Evolutionary conservation across 1,140 invertebrate genomes (phyloP).

Genomic region (Himalopsyche phryganea): DNA sequence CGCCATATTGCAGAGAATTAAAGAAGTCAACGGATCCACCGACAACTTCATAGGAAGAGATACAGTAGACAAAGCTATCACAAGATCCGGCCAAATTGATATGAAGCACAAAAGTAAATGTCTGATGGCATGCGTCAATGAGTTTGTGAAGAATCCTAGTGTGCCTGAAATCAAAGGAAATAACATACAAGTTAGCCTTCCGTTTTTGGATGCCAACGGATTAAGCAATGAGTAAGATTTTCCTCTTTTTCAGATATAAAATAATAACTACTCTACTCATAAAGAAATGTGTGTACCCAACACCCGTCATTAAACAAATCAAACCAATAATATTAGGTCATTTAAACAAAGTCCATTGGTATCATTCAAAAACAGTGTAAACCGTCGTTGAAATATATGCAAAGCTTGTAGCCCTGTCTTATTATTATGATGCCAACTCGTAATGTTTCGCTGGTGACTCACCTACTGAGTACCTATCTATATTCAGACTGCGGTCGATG

Average conservation of each 20-base stretch:
- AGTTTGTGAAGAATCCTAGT: slow-evolving; percentile 48
- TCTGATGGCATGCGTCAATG: slow-evolving; percentile 43
- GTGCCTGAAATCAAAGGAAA: slow-evolving; percentile 42
- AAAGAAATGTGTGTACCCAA: no score
- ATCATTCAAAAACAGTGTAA: no score
- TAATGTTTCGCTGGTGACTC: no score
- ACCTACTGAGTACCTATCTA: no score
- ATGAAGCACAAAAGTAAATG: slow-evolving; percentile 37
- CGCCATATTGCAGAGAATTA: slow-evolving; percentile 1
- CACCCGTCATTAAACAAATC: no score
- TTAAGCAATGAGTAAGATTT: slow-evolving; percentile 46
- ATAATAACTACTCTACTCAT: no score
- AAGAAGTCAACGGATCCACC: neutral
- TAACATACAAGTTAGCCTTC: slow-evolving; percentile 50
- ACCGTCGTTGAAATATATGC: no score
- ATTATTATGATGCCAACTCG: no score
- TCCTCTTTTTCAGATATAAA: slow-evolving; percentile 3
- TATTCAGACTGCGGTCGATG: no score
- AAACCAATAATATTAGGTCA: no score
- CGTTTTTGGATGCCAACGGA: slow-evolving; percentile 52
- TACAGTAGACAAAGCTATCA: neutral
- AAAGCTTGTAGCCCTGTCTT: no score
- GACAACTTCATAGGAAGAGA: slow-evolving; percentile 2
- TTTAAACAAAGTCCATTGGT: no score
- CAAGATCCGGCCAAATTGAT: neutral